phyloP scores from a whole-genome alignment of 2,113 vertebrate genomes.

The Phoenicopterus ruber region DNA sequence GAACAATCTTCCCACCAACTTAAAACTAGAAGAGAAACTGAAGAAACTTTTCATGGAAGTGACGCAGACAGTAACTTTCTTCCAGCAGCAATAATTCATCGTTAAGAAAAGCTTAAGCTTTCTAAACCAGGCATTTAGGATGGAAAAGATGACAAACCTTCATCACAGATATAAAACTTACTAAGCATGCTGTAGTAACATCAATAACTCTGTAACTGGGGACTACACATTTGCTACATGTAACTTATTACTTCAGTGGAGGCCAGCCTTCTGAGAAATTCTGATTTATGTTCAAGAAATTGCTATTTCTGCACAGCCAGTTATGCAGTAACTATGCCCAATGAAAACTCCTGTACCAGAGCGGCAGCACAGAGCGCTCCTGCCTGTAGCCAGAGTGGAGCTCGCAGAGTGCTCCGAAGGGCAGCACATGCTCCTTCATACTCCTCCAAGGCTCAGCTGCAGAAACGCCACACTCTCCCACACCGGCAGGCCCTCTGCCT shows the following conservation, averaged over 20 bases:
- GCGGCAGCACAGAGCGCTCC: background rate
- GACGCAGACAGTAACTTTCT: background rate
- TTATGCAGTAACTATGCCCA: background rate
- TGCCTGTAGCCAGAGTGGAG: background rate
- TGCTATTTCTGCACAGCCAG: background rate
- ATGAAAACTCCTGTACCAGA: background rate
- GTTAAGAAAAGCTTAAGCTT: background rate
- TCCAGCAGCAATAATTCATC: background rate
- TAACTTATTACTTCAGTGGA: background rate
- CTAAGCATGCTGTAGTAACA: background rate
- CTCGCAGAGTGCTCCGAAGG: background rate
- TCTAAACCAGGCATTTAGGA: background rate
- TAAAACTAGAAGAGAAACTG: background rate
- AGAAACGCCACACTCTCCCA: background rate
- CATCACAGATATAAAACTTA: background rate
- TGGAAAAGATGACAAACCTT: background rate
- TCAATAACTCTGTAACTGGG: background rate
- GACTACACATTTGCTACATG: background rate
- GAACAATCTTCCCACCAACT: background rate
- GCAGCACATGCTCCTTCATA: background rate
- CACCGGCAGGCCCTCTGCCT: background rate
- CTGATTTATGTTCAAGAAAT: background rate
- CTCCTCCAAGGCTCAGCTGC: background rate
- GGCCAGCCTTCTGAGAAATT: background rate
- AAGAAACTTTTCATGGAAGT: background rate